These are phyloP conservation scores for Clupea harengus DNA, from an alignment of 2,113 vertebrate species.

Conservation along the genomic window DNA sequence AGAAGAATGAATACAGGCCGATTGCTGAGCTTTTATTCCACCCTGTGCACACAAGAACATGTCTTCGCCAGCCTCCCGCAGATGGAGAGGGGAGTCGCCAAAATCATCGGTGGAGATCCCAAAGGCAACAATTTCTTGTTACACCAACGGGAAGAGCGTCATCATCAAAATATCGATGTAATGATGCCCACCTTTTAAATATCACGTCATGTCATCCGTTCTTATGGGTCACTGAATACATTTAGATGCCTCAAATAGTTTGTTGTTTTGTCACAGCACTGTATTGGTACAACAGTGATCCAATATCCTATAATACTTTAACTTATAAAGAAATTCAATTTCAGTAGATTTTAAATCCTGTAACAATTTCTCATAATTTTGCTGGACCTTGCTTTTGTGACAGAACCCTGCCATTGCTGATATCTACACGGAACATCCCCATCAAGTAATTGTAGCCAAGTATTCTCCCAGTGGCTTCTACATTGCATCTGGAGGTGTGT, in stretches of 20 bases:
- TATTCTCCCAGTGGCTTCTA: conserved; percentile 95
- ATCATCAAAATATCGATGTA: conserved; percentile 92
- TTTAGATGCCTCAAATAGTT: background rate
- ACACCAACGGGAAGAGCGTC: conserved; percentile 95
- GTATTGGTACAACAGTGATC: background rate
- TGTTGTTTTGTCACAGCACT: background rate
- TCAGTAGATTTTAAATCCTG: background rate
- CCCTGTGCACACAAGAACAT: conserved; percentile 69
- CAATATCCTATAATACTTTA: background rate
- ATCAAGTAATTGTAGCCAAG: conserved; percentile 88
- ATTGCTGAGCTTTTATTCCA: background rate
- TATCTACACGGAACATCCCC: conserved; percentile 95
- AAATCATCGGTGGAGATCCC: conserved; percentile 92
- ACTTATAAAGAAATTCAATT: background rate
- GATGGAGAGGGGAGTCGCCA: conserved; percentile 91
- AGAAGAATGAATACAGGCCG: background rate
- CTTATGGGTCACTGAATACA: background rate
- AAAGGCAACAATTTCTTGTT: conserved; percentile 91
- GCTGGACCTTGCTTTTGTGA: conserved; percentile 24
- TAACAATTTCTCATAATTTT: background rate
- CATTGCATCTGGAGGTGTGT: conserved; percentile 92
- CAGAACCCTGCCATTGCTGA: conserved; percentile 93
- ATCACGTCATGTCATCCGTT: background rate
- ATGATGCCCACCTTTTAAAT: conserved; percentile 32
- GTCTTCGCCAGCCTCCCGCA: conserved; percentile 95